phyloP scores from a whole-genome alignment of 2,113 vertebrate species.

The Glaucidium brasilianum region DNA sequence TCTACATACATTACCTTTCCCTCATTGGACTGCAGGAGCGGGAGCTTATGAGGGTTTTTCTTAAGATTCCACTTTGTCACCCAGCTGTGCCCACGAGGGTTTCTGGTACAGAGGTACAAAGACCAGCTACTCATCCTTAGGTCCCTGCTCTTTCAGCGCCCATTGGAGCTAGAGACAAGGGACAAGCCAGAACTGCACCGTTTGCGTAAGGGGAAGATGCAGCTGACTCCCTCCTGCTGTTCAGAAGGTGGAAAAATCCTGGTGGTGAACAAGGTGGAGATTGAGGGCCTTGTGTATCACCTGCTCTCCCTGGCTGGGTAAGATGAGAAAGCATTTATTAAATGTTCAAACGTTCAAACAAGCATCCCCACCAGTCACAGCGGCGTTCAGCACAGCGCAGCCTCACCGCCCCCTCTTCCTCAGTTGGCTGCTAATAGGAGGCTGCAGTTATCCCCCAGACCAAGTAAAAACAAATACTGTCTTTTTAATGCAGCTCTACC shows the following conservation, averaged over 20 bases:
- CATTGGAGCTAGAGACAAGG: neutral
- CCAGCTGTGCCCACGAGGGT: neutral
- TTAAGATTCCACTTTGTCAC: neutral
- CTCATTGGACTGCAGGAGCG: rapidly evolving
- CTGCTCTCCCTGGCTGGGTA: neutral
- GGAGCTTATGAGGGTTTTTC: neutral
- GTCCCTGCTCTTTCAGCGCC: neutral
- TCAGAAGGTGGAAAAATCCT: neutral
- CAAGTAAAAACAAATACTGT: neutral
- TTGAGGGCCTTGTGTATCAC: neutral
- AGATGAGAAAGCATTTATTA: neutral
- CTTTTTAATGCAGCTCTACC: neutral
- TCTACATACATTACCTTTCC: neutral
- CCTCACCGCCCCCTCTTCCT: neutral
- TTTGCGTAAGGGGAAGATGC: rapidly evolving
- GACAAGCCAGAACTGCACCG: neutral
- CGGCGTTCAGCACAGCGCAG: rapidly evolving
- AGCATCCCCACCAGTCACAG: neutral
- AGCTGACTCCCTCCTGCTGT: neutral
- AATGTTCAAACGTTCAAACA: neutral
- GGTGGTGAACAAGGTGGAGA: neutral
- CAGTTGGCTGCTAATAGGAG: neutral
- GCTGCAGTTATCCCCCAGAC: neutral
- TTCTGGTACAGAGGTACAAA: neutral
- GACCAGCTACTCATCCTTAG: neutral